Evolutionary conservation across 2,113 vertebrate genomes (phyloP).

Genomic region (Tetraodon nigroviridis): DNA sequence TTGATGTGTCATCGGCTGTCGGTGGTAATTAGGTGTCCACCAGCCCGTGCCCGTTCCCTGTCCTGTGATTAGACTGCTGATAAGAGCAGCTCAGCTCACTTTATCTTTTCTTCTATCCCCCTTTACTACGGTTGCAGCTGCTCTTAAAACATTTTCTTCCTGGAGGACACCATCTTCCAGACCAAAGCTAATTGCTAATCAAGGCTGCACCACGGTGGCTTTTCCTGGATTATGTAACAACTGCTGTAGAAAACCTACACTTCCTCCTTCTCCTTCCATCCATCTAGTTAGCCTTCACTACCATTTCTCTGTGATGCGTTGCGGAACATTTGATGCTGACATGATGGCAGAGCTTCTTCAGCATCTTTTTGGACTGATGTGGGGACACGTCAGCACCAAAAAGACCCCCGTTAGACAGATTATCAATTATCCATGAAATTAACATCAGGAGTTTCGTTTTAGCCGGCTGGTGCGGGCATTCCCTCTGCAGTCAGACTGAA

Average conservation of each 20-base stretch:
- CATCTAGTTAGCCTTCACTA: neutral
- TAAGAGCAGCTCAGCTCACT: slow-evolving; percentile 31
- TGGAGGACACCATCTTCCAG: neutral
- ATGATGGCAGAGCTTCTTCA: no score
- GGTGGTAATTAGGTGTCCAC: slow-evolving; percentile 60
- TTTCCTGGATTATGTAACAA: no score
- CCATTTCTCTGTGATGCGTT: no score
- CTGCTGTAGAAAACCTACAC: no score
- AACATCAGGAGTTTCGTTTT: slow-evolving; percentile 7
- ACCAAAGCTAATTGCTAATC: neutral
- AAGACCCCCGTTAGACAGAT: neutral
- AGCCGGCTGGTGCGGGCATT: slow-evolving; percentile 11
- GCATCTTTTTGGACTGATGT: no score
- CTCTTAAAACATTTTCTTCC: neutral
- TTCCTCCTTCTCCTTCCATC: no score
- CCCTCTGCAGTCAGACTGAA: slow-evolving; percentile 25
- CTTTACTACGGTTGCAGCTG: neutral
- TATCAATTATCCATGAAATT: slow-evolving; percentile 45
- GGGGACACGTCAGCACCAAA: slow-evolving; percentile 4
- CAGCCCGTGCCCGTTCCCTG: slow-evolving; percentile 29
- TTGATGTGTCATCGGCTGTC: slow-evolving; percentile 65
- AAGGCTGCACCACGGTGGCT: neutral
- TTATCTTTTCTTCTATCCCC: slow-evolving; percentile 27
- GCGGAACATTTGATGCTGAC: no score
- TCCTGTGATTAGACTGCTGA: slow-evolving; percentile 42